These are phyloP conservation scores for Spodoptera frugiperda DNA, from an alignment of 1,140 invertebrate species.

Conservation along the genomic window DNA sequence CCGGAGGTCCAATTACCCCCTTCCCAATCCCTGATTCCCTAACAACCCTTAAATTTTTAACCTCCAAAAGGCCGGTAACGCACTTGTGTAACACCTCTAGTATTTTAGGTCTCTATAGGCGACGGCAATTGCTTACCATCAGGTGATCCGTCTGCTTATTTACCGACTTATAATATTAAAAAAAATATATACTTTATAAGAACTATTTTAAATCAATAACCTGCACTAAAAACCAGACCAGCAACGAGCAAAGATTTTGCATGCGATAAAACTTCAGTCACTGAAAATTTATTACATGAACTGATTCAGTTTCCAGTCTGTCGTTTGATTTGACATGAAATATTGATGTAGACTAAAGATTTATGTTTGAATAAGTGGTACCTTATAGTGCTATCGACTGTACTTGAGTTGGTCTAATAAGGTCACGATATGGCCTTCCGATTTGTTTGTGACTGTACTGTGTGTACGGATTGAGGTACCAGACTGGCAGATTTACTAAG, in stretches of 20 bases:
- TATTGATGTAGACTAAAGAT: conserved; percentile 40
- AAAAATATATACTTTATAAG: too few species aligned
- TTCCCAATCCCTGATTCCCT: too few species aligned
- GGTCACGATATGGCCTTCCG: conserved; percentile 38
- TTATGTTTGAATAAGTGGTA: conserved; percentile 19
- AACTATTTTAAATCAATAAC: not conserved
- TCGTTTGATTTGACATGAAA: conserved; percentile 37
- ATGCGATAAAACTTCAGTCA: conserved; percentile 18
- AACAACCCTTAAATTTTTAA: too few species aligned
- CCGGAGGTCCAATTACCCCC: too few species aligned
- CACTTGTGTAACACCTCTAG: too few species aligned
- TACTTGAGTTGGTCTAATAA: conserved; percentile 20
- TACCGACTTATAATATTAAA: too few species aligned
- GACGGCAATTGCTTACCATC: too few species aligned
- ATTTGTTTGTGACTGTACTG: conserved; percentile 10
- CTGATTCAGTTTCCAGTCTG: conserved; percentile 35
- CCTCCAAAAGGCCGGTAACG: too few species aligned
- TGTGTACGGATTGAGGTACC: conserved; percentile 25
- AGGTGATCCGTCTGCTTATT: too few species aligned
- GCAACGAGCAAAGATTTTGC: conserved; percentile 5
- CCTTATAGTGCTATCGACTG: not conserved
- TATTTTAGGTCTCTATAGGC: too few species aligned
- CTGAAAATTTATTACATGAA: conserved; percentile 22
- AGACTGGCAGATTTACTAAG: not conserved
- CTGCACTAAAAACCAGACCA: conserved; percentile 7